Conservation (phyloP, 1,140 invertebrate genomes). For the Aleiodes sp. region DNA sequence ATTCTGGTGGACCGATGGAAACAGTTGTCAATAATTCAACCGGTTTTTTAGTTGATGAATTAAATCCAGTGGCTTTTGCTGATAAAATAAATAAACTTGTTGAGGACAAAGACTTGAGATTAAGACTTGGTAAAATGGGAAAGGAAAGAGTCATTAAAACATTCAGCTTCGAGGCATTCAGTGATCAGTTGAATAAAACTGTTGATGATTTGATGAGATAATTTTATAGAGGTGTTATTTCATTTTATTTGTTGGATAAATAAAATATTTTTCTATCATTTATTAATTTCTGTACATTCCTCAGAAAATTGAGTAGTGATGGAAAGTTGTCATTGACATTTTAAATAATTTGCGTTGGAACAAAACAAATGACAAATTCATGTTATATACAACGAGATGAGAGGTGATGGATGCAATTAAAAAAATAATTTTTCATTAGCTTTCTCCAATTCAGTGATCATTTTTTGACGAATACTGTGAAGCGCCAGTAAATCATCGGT, state of each 20-base stretch:
- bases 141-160: slow-evolving; percentile 67
- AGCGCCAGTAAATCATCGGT: no score
- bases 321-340: no score
- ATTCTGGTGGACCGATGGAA: slow-evolving; percentile 95
- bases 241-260: background rate
- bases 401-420: no score
- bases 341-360: no score
- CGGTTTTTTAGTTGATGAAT: slow-evolving; percentile 83
- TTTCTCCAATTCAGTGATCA: no score
- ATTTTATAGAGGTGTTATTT: slow-evolving; percentile 3
- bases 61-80: slow-evolving; percentile 77
- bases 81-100: slow-evolving; percentile 80
- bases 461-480: no score
- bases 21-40: slow-evolving; percentile 89
- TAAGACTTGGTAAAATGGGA: slow-evolving; percentile 70
- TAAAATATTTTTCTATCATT: no score
- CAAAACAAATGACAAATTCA: no score
- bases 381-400: no score
- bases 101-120: slow-evolving; percentile 66
- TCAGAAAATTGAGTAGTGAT: no score
- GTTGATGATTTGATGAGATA: slow-evolving; percentile 54
- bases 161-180: slow-evolving; percentile 77
- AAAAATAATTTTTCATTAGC: no score
- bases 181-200: slow-evolving; percentile 66
- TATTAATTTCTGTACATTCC: no score